Base-by-base conservation (phyloP, 2,797 vertebrate species). In the Nothura maculosa region DNA sequence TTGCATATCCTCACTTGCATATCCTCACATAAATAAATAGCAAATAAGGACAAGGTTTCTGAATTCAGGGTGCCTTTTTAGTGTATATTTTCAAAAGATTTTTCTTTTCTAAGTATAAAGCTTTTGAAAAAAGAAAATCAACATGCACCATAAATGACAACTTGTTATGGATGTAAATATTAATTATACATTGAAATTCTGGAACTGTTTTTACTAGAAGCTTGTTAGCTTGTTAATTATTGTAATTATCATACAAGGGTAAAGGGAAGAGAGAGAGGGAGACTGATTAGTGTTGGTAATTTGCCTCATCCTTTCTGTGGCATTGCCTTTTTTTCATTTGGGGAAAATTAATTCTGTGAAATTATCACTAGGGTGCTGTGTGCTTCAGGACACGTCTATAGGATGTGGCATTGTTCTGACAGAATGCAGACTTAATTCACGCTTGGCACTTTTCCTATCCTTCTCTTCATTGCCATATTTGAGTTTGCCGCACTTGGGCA, bases 171-270 rank as follows among this genome's bases (percentile, higher is more conserved):
- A 96, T 83, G 95, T 97, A 97, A 97, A 97, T 97, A 97, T 97
- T 97, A 97, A 97, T 97, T 97, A 97, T 96, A 96, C 91, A 97
- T 97, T 96, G 94, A 97, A 95, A 96, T 96, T 94, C 96, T 96
- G 96, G 91, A 96, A 97, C 96, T 97, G 97, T 97, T 97, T 97
- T 96, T 97, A 97, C 95, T 97, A 95, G 91, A 89, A 95, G 95
- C 94, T 96, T 94, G 96, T 97, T 97, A 97, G 96, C 94, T 96
- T 97, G 93, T 96, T 96, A 97, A 97, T 97, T 97, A 96, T 96
- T 94, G 95, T 95, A 97, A 97, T 97, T 97, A 97, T 92, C 94
- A 96, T 97, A 97, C 92, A 96, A 97, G 96, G 91, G 89, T 92
- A 96, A 96, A 95, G 80, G 90, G 81, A 95, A 95, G 90, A 96